Base-by-base conservation (phyloP, 1,140 invertebrate species). In the silkworm (Bombyx mori) region DNA sequence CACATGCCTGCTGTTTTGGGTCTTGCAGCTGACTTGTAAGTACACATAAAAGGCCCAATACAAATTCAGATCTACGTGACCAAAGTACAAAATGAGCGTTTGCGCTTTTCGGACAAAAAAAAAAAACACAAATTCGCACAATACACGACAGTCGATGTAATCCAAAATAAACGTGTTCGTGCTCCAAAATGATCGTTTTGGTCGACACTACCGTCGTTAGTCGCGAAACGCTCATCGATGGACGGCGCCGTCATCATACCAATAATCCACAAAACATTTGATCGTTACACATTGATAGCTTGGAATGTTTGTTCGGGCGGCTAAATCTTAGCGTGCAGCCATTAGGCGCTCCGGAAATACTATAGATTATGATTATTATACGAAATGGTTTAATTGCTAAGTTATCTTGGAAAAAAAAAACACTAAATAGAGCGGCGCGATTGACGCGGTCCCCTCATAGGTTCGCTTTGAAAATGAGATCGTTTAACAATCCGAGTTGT, bases 281-380 rank as follows among this genome's bases (percentile, higher is more conserved):
- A 53, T 54, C 54, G 59, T 51, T 49, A 49, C 58, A 59, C 52
- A 54, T 61, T 67, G 61, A 68, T 65, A 63, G 59, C 68, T 68
- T 82, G 79, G 79, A 82, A 82, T 79, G 77, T 79, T 78, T 75
- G 64, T 75, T 72, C 64, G 72, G 73, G 71, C 71, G 74, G 76
- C 73, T 76, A 62, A 35, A 35, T 35, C 26, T 35, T 35, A 35
- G 26, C 26, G 10, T 47, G 12, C 10, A 10, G 46, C 10, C 46
- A 47, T 47, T n/a, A 18, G 10, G 10, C 10, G 10, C 10, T 10
- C 5, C 46, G 8, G 46, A 47, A 47, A 47, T n/a, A 47, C 46
- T n/a, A 10, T 10, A 18, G 46, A n/a, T 47, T 18, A 47, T n/a
- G 10, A 35, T 35, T 35, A 35, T 35, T 35, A 35, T 35, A 35